A percentile compares a stretch with the other conserved stretches of the same genome.
Evolutionary conservation across 2,888 invertebrate genomes (phyloP).

Genomic region (Caenorhabditis virilis): DNA sequence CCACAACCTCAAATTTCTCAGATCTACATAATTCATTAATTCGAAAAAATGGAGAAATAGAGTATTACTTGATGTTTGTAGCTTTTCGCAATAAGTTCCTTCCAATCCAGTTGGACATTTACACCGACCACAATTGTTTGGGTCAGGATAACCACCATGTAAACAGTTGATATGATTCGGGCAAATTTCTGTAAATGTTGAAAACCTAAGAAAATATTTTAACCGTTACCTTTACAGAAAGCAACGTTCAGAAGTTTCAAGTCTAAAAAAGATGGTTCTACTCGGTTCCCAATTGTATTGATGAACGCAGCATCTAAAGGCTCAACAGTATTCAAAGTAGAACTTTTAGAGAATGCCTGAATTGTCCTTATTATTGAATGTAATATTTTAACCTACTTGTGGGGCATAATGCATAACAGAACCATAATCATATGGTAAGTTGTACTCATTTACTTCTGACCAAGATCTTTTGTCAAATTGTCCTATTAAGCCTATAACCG

Average conservation of each 20-base stretch:
- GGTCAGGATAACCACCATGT: conserved; percentile 64
- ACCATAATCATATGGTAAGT: conserved; percentile 53
- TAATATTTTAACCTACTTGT: conserved; percentile 43
- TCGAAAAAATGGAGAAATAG: not conserved
- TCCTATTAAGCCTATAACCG: conserved; percentile 37
- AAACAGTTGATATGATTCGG: conserved; percentile 50
- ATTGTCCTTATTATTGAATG: not conserved
- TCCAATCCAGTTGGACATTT: conserved; percentile 64
- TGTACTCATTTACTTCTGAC: conserved; percentile 36
- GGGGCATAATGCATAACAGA: conserved; percentile 53
- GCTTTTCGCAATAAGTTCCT: conserved; percentile 56
- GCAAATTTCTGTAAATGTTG: conserved; percentile 33
- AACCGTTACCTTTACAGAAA: conserved; percentile 43
- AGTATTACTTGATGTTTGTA: conserved; percentile 44
- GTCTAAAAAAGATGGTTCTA: conserved; percentile 51
- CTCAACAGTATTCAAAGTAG: conserved; percentile 42
- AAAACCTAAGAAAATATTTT: conserved; percentile 1
- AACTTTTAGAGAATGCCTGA: conserved; percentile 44
- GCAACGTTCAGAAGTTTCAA: conserved; percentile 48
- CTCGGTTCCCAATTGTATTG: conserved; percentile 52
- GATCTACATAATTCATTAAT: no score
- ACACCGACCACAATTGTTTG: conserved; percentile 62
- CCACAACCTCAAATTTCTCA: no score
- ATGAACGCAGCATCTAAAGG: conserved; percentile 40
- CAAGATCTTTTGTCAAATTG: conserved; percentile 48